Evolutionary conservation across 2,113 vertebrate species (phyloP).

Genomic region (Abramis brama): DNA sequence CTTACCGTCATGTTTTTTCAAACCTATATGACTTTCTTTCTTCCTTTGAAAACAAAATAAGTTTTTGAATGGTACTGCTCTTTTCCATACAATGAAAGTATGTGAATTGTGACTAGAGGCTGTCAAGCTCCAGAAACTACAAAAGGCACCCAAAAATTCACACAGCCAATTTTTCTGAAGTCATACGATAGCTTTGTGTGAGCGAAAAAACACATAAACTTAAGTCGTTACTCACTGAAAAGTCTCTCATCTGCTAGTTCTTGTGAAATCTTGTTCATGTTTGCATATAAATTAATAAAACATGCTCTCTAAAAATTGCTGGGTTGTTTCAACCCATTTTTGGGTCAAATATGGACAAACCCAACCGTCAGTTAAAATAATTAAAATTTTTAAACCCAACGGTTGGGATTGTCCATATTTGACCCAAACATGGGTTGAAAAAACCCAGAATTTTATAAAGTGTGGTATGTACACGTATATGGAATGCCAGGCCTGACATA

Average conservation of each 20-base stretch:
- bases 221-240: not conserved
- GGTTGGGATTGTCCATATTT: too few species aligned
- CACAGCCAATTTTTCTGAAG: not conserved
- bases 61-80: not conserved
- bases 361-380: too few species aligned
- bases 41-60: not conserved
- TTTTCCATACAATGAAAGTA: not conserved
- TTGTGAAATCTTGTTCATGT: not conserved
- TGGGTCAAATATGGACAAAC: too few species aligned
- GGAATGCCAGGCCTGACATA: too few species aligned
- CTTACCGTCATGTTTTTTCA: not conserved
- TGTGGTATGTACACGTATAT: too few species aligned
- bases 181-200: not conserved
- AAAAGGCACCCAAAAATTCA: not conserved
- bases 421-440: too few species aligned
- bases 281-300: not conserved
- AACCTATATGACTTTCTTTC: not conserved
- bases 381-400: too few species aligned
- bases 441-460: too few species aligned
- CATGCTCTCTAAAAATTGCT: too few species aligned
- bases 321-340: too few species aligned
- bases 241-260: not conserved
- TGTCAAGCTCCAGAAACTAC: slow-evolving; percentile 11
- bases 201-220: not conserved
- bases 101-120: slow-evolving; percentile 7